A percentile compares a stretch with the other conserved stretches of the same genome.
Evolutionary conservation across 2,113 vertebrate species (phyloP).

Genomic region (Myotis brandtii): DNA sequence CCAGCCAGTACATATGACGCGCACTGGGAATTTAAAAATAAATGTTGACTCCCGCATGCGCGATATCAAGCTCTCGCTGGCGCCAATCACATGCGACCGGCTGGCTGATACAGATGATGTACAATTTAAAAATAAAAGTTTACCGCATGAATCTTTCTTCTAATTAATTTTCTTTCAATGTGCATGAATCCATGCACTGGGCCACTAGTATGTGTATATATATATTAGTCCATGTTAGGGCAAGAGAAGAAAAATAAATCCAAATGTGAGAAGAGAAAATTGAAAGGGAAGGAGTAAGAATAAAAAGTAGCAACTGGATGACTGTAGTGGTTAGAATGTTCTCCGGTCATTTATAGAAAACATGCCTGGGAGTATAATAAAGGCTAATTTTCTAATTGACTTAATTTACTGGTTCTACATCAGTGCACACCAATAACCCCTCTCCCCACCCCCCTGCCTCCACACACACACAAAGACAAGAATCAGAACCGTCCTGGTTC

Average conservation of each 20-base stretch:
- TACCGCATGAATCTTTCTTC: no score
- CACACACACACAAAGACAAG: not conserved
- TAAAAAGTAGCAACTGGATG: not conserved
- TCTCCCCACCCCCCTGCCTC: no score
- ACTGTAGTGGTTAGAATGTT: not conserved
- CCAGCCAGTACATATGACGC: no score
- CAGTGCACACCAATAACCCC: not conserved
- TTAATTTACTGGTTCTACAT: not conserved
- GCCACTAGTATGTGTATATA: no score
- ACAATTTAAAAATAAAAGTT: no score
- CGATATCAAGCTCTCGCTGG: no score
- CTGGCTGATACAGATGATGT: no score
- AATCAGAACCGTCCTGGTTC: not conserved
- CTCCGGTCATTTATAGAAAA: slow-evolving; percentile 27
- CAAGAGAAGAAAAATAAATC: not conserved
- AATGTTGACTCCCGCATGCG: no score
- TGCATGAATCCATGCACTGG: no score
- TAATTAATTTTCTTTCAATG: no score
- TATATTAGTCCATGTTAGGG: not conserved
- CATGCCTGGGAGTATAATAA: not conserved
- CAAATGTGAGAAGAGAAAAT: not conserved
- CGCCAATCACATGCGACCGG: no score
- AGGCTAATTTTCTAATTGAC: not conserved
- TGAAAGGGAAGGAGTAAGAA: not conserved
- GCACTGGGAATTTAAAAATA: no score